A percentile compares a stretch with the other conserved stretches of the same genome.
phyloP scores from a whole-genome alignment of 2,113 vertebrate species.

The Brevimyrus niger region DNA sequence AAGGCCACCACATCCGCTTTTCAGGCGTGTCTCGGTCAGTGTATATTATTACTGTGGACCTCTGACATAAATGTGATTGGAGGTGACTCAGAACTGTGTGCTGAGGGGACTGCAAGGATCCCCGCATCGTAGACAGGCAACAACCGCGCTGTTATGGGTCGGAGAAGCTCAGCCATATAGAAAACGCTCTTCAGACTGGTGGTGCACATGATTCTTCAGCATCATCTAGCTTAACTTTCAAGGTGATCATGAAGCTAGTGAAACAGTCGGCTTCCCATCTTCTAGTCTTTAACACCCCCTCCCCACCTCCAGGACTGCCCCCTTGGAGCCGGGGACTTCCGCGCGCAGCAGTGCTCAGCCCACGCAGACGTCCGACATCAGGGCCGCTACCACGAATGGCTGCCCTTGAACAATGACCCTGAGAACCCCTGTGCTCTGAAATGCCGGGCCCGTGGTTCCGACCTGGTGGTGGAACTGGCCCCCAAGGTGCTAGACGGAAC shows the following conservation, averaged over 20 bases:
- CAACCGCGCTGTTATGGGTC: not conserved
- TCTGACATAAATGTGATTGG: not conserved
- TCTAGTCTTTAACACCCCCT: not conserved
- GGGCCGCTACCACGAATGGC: constrained; percentile 86
- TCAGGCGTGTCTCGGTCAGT: not conserved
- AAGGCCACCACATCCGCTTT: not conserved
- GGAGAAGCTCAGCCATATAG: constrained; percentile 1
- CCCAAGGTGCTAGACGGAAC: constrained; percentile 95
- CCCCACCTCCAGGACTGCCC: constrained; percentile 73
- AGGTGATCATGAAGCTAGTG: not conserved
- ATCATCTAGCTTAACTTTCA: not conserved
- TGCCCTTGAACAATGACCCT: constrained; percentile 82
- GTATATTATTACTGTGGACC: not conserved
- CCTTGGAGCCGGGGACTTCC: constrained; percentile 84
- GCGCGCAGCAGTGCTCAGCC: constrained; percentile 92
- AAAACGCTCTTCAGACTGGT: not conserved
- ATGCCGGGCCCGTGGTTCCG: constrained; percentile 72
- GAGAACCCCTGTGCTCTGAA: constrained; percentile 90
- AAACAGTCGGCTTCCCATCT: not conserved
- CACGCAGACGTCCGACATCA: constrained; percentile 87
- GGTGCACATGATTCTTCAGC: not conserved
- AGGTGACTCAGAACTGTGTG: constrained; percentile 2
- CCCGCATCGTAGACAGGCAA: not conserved
- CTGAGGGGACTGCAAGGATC: not conserved
- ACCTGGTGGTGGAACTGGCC: constrained; percentile 79